phyloP scores from a whole-genome alignment of 2,113 vertebrate species.

The Proteles cristata region DNA sequence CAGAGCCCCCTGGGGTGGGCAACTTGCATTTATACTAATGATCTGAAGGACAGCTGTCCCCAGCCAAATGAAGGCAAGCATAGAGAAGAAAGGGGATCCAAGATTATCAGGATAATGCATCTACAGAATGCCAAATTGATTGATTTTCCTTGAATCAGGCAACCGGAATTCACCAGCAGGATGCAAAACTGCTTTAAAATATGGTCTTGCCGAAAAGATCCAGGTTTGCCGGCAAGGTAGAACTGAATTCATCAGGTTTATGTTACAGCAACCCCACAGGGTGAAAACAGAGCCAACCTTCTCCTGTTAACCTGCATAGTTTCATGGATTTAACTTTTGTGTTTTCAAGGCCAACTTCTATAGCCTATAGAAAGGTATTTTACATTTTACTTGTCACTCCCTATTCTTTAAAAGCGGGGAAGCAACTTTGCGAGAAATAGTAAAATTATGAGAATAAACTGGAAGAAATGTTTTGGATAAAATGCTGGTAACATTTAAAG shows the following conservation, averaged over 20 bases:
- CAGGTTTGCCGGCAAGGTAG: background rate
- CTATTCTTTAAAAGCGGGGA: slow-evolving; percentile 12
- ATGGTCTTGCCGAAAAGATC: background rate
- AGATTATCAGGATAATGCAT: background rate
- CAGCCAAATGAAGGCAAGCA: background rate
- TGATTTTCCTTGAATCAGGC: background rate
- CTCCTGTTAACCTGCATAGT: background rate
- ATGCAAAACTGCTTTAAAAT: slow-evolving; percentile 44
- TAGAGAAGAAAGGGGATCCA: background rate
- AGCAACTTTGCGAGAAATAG: background rate
- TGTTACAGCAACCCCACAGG: background rate
- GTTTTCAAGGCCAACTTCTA: background rate
- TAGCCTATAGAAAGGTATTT: background rate
- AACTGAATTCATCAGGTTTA: background rate
- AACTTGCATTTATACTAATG: slow-evolving; percentile 19
- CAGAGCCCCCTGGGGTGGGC: background rate
- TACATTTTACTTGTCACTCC: slow-evolving; percentile 35
- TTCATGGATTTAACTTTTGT: background rate
- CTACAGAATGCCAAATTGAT: background rate
- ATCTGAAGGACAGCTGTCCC: slow-evolving; percentile 32
- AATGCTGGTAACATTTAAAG: slow-evolving; percentile 73
- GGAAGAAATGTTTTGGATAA: slow-evolving; percentile 75
- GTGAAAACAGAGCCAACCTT: background rate
- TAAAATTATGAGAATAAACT: slow-evolving; percentile 70
- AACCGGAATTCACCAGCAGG: slow-evolving; percentile 49